Evolutionary conservation across 2,888 invertebrate species (phyloP).

Genomic region (Urechis unicinctus): DNA sequence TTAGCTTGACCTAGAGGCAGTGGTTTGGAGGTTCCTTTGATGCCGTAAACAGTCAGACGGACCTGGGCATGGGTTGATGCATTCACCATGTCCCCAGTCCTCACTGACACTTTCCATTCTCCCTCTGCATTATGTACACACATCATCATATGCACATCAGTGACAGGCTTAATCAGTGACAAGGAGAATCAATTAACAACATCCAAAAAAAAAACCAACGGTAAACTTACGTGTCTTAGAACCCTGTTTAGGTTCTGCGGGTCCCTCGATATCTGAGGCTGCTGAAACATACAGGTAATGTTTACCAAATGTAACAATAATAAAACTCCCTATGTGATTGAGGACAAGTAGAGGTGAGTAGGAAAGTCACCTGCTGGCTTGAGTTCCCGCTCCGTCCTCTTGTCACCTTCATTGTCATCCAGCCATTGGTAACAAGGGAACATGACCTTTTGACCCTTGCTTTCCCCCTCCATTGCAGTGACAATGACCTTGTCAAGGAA

Average conservation of each 20-base stretch:
- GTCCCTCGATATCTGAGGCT: too few relatives aligned
- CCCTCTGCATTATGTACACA: conserved; percentile 25
- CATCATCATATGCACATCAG: neutral
- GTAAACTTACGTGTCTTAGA: neutral
- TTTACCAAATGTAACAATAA: too few relatives aligned
- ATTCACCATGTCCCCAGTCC: conserved; percentile 33
- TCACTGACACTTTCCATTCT: conserved; percentile 31
- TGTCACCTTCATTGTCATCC: conserved; percentile 39
- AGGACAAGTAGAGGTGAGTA: neutral
- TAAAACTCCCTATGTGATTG: neutral
- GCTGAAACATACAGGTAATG: too few relatives aligned
- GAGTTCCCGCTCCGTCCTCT: conserved; percentile 29
- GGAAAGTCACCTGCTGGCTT: neutral
- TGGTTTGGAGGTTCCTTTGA: conserved; percentile 29
- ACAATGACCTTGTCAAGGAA: conserved; percentile 37
- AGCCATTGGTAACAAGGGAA: conserved; percentile 43
- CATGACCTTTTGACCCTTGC: conserved; percentile 17
- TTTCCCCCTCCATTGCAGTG: conserved; percentile 18
- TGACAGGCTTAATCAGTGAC: neutral
- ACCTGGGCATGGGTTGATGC: conserved; percentile 35
- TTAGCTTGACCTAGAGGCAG: conserved; percentile 24
- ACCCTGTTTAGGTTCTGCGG: neutral
- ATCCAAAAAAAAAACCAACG: neutral
- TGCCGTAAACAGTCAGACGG: conserved; percentile 36
- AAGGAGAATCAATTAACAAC: neutral